phyloP scores from a whole-genome alignment of 2,888 invertebrate species.

The Pristionchus entomophagus region DNA sequence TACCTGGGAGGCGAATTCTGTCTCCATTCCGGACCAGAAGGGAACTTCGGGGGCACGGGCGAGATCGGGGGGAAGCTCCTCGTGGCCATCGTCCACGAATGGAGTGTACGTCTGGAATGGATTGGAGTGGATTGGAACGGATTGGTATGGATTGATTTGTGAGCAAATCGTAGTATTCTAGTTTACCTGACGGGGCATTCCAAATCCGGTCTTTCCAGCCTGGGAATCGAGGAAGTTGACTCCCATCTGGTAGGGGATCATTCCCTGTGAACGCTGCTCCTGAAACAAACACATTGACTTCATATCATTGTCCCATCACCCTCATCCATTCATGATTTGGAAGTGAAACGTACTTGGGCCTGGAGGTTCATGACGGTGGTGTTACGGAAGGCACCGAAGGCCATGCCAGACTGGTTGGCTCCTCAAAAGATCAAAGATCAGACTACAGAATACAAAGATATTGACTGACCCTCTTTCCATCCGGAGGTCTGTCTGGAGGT shows the following conservation, averaged over 20 bases:
- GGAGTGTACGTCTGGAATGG: slow-evolving; percentile 69
- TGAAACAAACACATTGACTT: slow-evolving; percentile 50
- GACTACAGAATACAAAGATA: not conserved
- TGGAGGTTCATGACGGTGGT: slow-evolving; percentile 69
- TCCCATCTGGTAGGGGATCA: slow-evolving; percentile 80
- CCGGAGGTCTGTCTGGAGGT: slow-evolving; percentile 74
- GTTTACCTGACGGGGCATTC: slow-evolving; percentile 76
- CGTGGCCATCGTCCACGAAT: slow-evolving; percentile 75
- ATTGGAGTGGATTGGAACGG: no score
- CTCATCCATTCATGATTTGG: slow-evolving; percentile 6
- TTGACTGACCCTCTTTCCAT: slow-evolving; percentile 72
- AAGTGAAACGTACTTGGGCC: slow-evolving; percentile 47
- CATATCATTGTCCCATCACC: not conserved
- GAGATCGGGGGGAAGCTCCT: slow-evolving; percentile 75
- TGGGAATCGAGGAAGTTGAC: slow-evolving; percentile 80
- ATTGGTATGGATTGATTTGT: not conserved
- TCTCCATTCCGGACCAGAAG: slow-evolving; percentile 75
- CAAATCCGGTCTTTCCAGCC: slow-evolving; percentile 80
- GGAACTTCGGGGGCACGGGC: slow-evolving; percentile 75
- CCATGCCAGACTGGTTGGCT: slow-evolving; percentile 75
- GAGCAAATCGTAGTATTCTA: no score
- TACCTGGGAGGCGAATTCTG: slow-evolving; percentile 74
- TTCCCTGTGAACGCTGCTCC: slow-evolving; percentile 75
- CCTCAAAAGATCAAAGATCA: slow-evolving; percentile 56
- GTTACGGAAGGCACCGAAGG: slow-evolving; percentile 76